phyloP scores from a whole-genome alignment of 2,113 vertebrate genomes.

The Sinocyclocheilus maitianheensis region DNA sequence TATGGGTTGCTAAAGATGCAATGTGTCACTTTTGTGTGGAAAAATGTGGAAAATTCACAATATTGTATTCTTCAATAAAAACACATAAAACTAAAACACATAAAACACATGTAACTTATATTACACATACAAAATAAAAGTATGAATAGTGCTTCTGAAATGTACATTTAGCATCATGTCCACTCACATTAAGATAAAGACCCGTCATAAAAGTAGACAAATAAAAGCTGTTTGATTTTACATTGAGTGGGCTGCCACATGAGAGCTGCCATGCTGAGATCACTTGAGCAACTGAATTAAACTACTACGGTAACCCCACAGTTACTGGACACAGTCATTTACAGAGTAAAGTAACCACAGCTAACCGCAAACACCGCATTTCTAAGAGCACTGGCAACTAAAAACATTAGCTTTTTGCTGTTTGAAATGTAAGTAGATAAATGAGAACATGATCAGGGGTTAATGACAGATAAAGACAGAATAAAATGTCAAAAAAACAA shows the following conservation, averaged over 20 bases:
- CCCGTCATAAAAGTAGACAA: not conserved
- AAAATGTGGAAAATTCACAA: not conserved
- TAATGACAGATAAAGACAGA: not conserved
- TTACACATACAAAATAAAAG: not conserved
- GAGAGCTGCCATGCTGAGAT: not conserved
- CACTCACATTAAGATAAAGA: not conserved
- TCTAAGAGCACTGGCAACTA: not conserved
- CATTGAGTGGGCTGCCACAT: not conserved
- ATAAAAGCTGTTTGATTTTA: not conserved
- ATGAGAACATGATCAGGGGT: not conserved
- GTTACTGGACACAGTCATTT: not conserved
- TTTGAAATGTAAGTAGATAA: not conserved
- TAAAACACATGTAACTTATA: not conserved
- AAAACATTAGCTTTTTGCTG: not conserved
- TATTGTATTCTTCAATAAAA: not conserved
- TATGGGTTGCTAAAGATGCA: not conserved
- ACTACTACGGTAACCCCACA: not conserved
- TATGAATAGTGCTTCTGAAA: not conserved
- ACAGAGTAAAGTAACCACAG: not conserved
- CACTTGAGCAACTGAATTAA: not conserved
- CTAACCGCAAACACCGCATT: not conserved
- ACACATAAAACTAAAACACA: no score
- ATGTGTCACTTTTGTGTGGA: not conserved
- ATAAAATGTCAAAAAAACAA: no score
- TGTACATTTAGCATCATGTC: no score